A percentile compares a stretch with the other conserved stretches of the same genome.
These are phyloP conservation scores for Hemibagrus wyckioides DNA, from an alignment of 2,113 vertebrate genomes.

Conservation along the genomic window DNA sequence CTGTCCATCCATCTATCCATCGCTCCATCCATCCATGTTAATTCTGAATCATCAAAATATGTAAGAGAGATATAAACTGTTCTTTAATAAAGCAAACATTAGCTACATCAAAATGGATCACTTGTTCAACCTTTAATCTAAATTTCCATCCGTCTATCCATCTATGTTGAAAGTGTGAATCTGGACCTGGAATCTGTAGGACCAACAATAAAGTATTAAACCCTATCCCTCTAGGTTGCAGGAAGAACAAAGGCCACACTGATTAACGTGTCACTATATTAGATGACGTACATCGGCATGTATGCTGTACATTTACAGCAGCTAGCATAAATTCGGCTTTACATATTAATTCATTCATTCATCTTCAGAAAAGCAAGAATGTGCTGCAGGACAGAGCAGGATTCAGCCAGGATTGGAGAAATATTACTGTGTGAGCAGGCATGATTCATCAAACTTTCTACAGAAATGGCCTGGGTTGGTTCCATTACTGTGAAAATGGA, in stretches of 20 bases:
- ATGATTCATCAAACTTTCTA: neutral
- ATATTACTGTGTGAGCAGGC: neutral
- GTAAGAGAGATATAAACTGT: neutral
- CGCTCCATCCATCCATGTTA: neutral
- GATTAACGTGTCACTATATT: neutral
- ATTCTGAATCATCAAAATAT: neutral
- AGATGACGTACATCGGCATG: neutral
- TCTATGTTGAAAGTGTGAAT: neutral
- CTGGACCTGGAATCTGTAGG: neutral
- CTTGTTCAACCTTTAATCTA: neutral
- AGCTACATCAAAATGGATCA: neutral
- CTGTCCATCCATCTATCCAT: neutral
- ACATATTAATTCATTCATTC: too few species aligned
- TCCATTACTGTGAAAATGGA: too few species aligned
- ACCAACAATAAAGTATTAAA: neutral
- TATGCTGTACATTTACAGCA: neutral
- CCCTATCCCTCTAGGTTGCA: neutral
- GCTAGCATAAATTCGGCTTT: too few species aligned
- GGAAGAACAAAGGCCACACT: too few species aligned
- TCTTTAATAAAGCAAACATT: neutral
- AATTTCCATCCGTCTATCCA: neutral
- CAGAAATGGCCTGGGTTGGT: neutral
- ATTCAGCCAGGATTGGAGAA: too few species aligned
- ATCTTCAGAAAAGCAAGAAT: too few species aligned
- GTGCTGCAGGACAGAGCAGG: too few species aligned